Evolutionary conservation across 2,113 vertebrate genomes (phyloP).

Genomic region (Platanista minor): DNA sequence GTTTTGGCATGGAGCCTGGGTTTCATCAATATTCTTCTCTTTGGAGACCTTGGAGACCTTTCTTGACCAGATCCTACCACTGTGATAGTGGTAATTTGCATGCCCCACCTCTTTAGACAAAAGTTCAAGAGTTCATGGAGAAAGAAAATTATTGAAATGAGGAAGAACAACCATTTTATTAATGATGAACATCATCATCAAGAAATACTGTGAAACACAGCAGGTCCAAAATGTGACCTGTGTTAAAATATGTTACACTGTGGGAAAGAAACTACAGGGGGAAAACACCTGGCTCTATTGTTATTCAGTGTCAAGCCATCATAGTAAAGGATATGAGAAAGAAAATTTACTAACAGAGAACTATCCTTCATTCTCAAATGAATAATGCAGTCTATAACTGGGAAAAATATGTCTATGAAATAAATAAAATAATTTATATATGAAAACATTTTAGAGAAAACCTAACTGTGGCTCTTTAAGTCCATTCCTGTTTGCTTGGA

Average conservation of each 20-base stretch:
- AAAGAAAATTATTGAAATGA: not conserved
- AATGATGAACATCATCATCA: not conserved
- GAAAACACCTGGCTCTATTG: not conserved
- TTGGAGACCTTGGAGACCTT: not conserved
- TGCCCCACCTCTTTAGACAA: not conserved
- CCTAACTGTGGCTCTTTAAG: not conserved
- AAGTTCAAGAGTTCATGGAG: not conserved
- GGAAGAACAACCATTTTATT: not conserved
- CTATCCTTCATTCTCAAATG: not conserved
- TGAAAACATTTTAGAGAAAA: not conserved
- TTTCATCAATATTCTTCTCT: not conserved
- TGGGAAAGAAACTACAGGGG: not conserved
- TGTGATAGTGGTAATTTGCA: not conserved
- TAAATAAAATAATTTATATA: not conserved
- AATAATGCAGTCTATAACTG: not conserved
- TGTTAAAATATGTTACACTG: not conserved
- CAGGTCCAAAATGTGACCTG: not conserved
- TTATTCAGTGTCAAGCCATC: not conserved
- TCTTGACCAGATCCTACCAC: not conserved
- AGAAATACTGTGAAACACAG: not conserved
- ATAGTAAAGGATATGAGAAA: not conserved
- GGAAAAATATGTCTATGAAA: not conserved
- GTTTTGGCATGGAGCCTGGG: not conserved
- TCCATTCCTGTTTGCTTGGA: not conserved
- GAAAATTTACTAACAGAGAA: not conserved